A percentile compares a stretch with the other conserved stretches of the same genome.
phyloP scores from a whole-genome alignment of 2,113 vertebrate species.

The Tautogolabrus adspersus region DNA sequence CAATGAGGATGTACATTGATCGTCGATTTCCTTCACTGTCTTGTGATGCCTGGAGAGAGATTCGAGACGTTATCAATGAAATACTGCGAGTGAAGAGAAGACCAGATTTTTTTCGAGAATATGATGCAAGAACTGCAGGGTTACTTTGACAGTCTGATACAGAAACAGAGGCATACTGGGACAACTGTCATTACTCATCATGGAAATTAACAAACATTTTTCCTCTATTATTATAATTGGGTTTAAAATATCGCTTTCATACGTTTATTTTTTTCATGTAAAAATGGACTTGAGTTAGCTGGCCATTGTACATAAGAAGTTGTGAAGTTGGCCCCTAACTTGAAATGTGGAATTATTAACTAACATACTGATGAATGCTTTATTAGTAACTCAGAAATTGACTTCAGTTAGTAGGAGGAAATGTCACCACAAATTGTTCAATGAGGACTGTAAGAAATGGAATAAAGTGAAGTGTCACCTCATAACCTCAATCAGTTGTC shows the following conservation, averaged over 20 bases:
- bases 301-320: slow-evolving; percentile 2
- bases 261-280: slow-evolving; percentile 10
- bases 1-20: slow-evolving; percentile 73
- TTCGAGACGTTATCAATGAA: slow-evolving; percentile 78
- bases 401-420: slow-evolving; percentile 22
- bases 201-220: slow-evolving; percentile 16
- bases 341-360: slow-evolving; percentile 9
- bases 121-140: slow-evolving; percentile 26
- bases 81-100: slow-evolving; percentile 74
- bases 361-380: slow-evolving; percentile 26
- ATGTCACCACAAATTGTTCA: slow-evolving; percentile 27
- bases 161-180: slow-evolving; percentile 66
- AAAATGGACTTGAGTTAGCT: slow-evolving; percentile 3
- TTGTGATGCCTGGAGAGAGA: slow-evolving; percentile 71
- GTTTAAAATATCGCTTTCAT: neutral
- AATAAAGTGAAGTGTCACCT: slow-evolving; percentile 54
- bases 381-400: slow-evolving; percentile 17
- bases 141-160: slow-evolving; percentile 35
- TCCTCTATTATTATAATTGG: slow-evolving; percentile 8
- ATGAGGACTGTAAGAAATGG: slow-evolving; percentile 38
- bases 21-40: slow-evolving; percentile 70
- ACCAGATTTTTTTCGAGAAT: slow-evolving; percentile 71
- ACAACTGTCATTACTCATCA: slow-evolving; percentile 67
- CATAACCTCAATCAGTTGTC: slow-evolving; percentile 19
- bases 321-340: neutral